Conservation (phyloP, 2,888 invertebrate genomes). For the Hydraecia micacea region DNA sequence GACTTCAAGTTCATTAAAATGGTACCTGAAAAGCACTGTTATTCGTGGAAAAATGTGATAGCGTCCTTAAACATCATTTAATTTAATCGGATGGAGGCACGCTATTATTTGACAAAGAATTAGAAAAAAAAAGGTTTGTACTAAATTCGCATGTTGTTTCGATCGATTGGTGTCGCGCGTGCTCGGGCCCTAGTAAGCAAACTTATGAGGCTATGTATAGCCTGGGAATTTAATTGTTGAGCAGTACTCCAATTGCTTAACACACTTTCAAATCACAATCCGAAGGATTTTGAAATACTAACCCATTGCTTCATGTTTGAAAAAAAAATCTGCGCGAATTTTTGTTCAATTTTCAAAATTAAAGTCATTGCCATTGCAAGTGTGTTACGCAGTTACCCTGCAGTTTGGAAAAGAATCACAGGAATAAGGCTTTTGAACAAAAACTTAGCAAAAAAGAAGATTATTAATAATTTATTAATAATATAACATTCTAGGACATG, state of each 20-base stretch:
- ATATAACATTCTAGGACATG: too few relatives aligned
- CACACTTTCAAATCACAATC: not conserved
- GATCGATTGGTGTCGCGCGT: constrained; percentile 45
- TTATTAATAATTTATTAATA: too few relatives aligned
- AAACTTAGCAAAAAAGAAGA: too few relatives aligned
- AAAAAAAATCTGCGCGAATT: not conserved
- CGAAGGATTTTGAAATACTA: not conserved
- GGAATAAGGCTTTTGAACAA: not conserved
- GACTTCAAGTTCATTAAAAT: too few relatives aligned
- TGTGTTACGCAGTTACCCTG: not conserved
- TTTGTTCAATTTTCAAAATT: not conserved
- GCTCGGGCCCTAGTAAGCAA: not conserved
- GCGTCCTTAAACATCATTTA: constrained; percentile 14
- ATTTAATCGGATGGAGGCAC: constrained; percentile 12
- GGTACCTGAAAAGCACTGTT: too few relatives aligned
- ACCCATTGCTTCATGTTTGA: not conserved
- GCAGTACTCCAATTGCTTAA: not conserved
- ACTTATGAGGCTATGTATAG: constrained; percentile 5
- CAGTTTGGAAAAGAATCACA: not conserved
- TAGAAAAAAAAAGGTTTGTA: constrained; percentile 18
- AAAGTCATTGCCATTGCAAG: not conserved
- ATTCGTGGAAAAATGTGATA: too few relatives aligned
- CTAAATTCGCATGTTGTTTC: constrained; percentile 24
- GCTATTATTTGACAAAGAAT: constrained; percentile 27
- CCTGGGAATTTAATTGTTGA: not conserved